Percentiles rank a stretch among this genome's conserved stretches.
Evolutionary conservation across 2,113 vertebrate genomes (phyloP).

Genomic region (Lampris megalopsis): DNA sequence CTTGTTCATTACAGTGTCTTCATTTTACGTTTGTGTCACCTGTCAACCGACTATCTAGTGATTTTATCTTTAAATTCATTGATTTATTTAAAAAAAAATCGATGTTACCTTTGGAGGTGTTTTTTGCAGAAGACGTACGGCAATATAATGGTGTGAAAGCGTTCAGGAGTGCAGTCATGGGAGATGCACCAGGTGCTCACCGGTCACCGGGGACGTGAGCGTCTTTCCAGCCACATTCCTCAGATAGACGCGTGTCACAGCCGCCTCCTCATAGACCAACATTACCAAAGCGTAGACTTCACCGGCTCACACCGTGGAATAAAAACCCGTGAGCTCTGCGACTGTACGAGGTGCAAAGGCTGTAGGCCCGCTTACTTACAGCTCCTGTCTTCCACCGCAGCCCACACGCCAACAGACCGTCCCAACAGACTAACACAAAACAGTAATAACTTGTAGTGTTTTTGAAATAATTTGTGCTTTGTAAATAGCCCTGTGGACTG

Average conservation of each 20-base stretch:
- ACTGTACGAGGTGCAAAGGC: constrained; percentile 53
- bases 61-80: neutral
- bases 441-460: neutral
- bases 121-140: constrained; percentile 36
- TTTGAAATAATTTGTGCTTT: constrained; percentile 34
- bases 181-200: constrained; percentile 34
- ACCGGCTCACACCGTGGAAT: neutral
- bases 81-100: constrained; percentile 3
- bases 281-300: constrained; percentile 63
- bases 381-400: constrained; percentile 77
- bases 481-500: constrained; percentile 27
- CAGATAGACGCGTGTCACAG: constrained; percentile 41
- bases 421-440: constrained; percentile 28
- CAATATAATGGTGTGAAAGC: constrained; percentile 41
- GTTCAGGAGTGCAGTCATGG: constrained; percentile 23
- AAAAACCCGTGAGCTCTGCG: constrained; percentile 36
- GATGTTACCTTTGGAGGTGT: constrained; percentile 38
- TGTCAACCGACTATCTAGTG: neutral
- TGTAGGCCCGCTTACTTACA: constrained; percentile 39
- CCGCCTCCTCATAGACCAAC: constrained; percentile 38
- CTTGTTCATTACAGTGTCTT: constrained; percentile 42
- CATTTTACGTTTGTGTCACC: constrained; percentile 33
- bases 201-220: constrained; percentile 67
- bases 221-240: constrained; percentile 54
- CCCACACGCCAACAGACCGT: constrained; percentile 49